A percentile compares a stretch with the other conserved stretches of the same genome.
Evolutionary conservation across 2,888 invertebrate species (phyloP).

Genomic region (Labia minor): DNA sequence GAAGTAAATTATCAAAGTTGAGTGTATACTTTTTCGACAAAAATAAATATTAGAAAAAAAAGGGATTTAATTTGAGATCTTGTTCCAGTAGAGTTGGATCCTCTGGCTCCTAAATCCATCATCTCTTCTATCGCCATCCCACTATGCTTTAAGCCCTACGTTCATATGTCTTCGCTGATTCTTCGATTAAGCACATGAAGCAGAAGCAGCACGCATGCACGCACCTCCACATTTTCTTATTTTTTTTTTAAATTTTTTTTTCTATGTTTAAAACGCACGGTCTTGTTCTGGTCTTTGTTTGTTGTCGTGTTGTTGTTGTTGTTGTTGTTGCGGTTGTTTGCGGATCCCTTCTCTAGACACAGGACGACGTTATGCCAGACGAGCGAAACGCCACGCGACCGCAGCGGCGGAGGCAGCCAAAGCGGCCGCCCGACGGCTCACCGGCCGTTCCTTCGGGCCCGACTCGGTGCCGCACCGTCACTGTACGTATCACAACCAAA

Average conservation of each 20-base stretch:
- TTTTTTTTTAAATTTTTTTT: background rate
- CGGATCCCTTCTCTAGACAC: constrained; percentile 7
- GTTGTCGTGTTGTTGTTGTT: constrained; percentile 2
- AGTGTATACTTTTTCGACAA: no score
- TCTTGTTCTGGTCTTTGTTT: background rate
- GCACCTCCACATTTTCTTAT: background rate
- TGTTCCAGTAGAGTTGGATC: no score
- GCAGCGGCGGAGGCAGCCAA: constrained; percentile 52
- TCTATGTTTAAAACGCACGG: background rate
- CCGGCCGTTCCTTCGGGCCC: constrained; percentile 29
- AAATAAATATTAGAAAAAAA: no score
- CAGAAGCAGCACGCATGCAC: constrained; percentile 1
- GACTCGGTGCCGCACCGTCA: constrained; percentile 45
- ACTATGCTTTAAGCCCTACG: background rate
- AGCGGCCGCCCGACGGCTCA: constrained; percentile 39
- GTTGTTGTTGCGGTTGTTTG: constrained; percentile 5
- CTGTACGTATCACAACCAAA: constrained; percentile 18
- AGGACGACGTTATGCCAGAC: constrained; percentile 4
- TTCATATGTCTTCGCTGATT: background rate
- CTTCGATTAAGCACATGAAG: background rate
- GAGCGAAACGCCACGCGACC: constrained; percentile 49
- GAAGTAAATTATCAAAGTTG: no score
- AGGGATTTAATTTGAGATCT: no score
- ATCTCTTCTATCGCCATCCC: no score
- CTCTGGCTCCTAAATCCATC: no score